Evolutionary conservation across 2,888 invertebrate genomes (phyloP), one percentile per base, ranked within the genome.

Genomic region (Teleogryllus oceanicus): DNA sequence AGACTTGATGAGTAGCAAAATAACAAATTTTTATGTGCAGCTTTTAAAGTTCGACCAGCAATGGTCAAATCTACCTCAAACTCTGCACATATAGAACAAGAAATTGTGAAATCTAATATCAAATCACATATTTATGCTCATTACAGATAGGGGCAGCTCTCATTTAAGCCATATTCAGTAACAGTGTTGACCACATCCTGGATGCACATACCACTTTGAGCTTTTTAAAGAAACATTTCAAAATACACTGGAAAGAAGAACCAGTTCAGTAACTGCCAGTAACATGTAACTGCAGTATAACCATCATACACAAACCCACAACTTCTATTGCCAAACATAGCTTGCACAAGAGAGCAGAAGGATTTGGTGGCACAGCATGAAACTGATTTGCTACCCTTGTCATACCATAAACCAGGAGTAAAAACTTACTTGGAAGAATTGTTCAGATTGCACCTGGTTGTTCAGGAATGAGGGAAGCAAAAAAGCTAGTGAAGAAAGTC

Each of bases 381-480:
- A 37, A 37, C 37, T 8, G 37, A 37, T 37, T 37, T 62, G 62
- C n/a, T n/a, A 13, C n/a, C 62, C 62, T 62, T 62, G 62, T 13
- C 62, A 62, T n/a, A 18, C n/a, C 16, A 62, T n/a, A 62, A 62
- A n/a, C 16, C n/a, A n/a, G n/a, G 62, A 62, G 62, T 13, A 62
- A 62, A 13, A 62, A 62, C 62, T 62, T 62, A 62, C 62, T 18
- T 62, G 62, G 37, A 37, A 62, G 13, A n/a, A 62, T 13, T 62
- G 16, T 81, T 85, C 89, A 90, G 83, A 90, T 87, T 82, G 90
- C 89, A 84, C 90, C 90, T 80, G 94, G 96, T 83, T 94, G 93
- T 85, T 97, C 96, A 0, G 98, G 98, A 86, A 98, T 93, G 80
- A 99, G 89, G 1, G 98, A 98, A 13, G 97, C 93, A 86, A 98